These are phyloP conservation scores for Melanerpes aurifrons DNA, from an alignment of 2,113 vertebrate genomes.

Conservation along the genomic window DNA sequence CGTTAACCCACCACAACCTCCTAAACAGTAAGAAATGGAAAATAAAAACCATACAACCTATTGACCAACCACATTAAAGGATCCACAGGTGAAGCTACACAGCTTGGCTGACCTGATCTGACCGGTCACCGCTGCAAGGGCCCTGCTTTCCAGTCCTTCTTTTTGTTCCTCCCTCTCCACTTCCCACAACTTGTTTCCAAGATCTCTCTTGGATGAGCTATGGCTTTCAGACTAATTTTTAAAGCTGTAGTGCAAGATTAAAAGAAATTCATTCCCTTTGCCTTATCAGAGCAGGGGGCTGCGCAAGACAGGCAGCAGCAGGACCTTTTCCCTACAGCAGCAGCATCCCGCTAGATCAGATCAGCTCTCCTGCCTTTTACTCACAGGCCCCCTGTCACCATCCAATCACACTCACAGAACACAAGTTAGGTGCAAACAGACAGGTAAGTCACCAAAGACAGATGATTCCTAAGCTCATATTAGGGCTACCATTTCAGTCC, in stretches of 20 bases:
- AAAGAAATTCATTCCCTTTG: background rate
- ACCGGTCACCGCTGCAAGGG: background rate
- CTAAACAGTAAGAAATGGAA: constrained; percentile 66
- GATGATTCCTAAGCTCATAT: background rate
- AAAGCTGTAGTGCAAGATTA: background rate
- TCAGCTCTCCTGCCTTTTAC: background rate
- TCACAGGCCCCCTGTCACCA: background rate
- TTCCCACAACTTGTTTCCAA: background rate
- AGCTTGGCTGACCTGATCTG: background rate
- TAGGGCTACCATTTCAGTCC: background rate
- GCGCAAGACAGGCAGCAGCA: background rate
- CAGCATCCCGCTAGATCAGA: background rate
- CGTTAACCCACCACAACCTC: constrained; percentile 89
- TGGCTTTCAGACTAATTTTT: background rate
- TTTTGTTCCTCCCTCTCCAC: background rate
- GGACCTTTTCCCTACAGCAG: background rate
- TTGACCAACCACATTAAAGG: background rate
- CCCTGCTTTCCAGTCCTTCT: background rate
- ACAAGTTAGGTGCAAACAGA: background rate
- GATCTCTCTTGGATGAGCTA: background rate
- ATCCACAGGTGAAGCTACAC: background rate
- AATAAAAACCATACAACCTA: background rate
- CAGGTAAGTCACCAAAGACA: background rate
- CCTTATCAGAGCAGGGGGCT: background rate
- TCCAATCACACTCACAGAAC: background rate